Percentiles rank a stretch among this genome's conserved stretches.
These are phyloP conservation scores for Helleia helle DNA, from an alignment of 2,888 invertebrate species.

Conservation along the genomic window DNA sequence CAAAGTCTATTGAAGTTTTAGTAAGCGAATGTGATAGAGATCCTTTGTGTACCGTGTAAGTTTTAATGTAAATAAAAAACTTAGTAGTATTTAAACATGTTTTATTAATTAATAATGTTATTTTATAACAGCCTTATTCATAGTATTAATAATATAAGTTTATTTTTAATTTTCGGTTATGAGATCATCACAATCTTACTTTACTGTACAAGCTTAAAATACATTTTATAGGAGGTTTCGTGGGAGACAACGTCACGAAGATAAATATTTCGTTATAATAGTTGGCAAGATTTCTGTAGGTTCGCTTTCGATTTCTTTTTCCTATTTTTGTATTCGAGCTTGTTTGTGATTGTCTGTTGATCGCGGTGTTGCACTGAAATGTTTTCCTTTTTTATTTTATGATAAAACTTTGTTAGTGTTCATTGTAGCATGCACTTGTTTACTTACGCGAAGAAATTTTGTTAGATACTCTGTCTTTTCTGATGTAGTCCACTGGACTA, in stretches of 20 bases:
- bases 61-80: constrained; percentile 17
- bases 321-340: constrained; percentile 37
- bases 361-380: constrained; percentile 64
- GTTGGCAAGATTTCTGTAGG: constrained; percentile 57
- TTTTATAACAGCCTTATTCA: constrained; percentile 21
- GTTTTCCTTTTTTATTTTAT: constrained; percentile 50
- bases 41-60: constrained; percentile 81
- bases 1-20: constrained; percentile 74
- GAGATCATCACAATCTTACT: constrained; percentile 58
- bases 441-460: constrained; percentile 65
- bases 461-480: constrained; percentile 40
- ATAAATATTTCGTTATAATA: constrained; percentile 33
- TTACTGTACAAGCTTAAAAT: constrained; percentile 19
- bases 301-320: constrained; percentile 47
- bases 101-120: constrained; percentile 23
- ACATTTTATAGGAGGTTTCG: constrained; percentile 14
- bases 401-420: constrained; percentile 39
- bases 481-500: constrained; percentile 34
- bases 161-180: constrained; percentile 33
- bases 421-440: constrained; percentile 47
- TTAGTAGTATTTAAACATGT: constrained; percentile 13
- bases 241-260: background rate
- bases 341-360: constrained; percentile 41
- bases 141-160: constrained; percentile 21
- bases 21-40: constrained; percentile 84